Evolutionary conservation across 2,113 vertebrate species (phyloP).

Genomic region (Patagioenas fasciata): DNA sequence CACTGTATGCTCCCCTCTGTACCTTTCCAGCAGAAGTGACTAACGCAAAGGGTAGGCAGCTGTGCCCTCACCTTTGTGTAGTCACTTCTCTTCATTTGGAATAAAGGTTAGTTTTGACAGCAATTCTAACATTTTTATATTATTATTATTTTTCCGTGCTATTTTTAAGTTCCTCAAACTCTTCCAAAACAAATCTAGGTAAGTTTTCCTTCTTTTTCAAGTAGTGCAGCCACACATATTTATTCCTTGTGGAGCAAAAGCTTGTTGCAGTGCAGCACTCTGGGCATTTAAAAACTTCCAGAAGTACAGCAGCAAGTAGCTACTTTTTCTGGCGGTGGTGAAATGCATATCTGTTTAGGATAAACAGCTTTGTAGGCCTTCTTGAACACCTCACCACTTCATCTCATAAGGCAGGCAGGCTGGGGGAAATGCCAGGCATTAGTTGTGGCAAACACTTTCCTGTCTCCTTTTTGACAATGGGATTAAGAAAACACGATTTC

Average conservation of each 20-base stretch:
- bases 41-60: slow-evolving; percentile 1
- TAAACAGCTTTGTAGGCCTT: background rate
- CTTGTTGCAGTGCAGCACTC: background rate
- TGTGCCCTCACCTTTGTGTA: background rate
- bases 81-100: slow-evolving; percentile 1
- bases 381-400: background rate
- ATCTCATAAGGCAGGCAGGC: background rate
- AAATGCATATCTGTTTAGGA: background rate
- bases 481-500: slow-evolving; percentile 24
- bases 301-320: background rate
- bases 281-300: background rate
- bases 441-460: background rate
- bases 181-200: background rate
- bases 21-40: background rate
- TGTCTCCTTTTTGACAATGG: background rate
- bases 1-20: background rate
- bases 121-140: background rate
- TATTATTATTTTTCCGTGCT: background rate
- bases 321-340: background rate
- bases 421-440: background rate
- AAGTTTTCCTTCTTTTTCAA: background rate
- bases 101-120: slow-evolving; percentile 28
- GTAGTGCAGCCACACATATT: background rate
- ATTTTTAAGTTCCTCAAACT: background rate
- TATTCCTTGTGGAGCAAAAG: background rate